phyloP scores from a whole-genome alignment of 2,888 invertebrate genomes.

The Diadegma fenestrale region DNA sequence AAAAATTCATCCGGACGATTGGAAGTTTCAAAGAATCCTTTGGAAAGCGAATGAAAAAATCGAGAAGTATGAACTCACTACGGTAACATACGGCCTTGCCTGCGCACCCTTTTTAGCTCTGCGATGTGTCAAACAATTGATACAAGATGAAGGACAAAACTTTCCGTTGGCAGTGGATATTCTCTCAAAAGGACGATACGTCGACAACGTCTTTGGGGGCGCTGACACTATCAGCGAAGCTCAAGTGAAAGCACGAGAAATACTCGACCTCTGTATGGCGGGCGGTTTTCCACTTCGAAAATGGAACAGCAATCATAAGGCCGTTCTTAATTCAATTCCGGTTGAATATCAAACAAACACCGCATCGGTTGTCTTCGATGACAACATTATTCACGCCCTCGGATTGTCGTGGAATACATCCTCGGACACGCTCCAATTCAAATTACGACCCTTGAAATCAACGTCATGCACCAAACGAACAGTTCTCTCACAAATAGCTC shows the following conservation, averaged over 20 bases:
- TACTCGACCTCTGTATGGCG: not conserved
- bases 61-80: not conserved
- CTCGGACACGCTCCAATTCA: constrained; percentile 1
- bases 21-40: constrained; percentile 13
- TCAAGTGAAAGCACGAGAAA: not conserved
- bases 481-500: not conserved
- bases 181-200: not conserved
- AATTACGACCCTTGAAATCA: not conserved
- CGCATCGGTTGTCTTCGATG: not conserved
- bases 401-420: constrained; percentile 7
- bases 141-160: not conserved
- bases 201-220: constrained; percentile 10
- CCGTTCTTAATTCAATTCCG: not conserved
- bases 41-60: not conserved
- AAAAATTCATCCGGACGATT: not conserved
- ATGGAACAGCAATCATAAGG: constrained; percentile 5
- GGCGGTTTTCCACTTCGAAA: constrained; percentile 17
- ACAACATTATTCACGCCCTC: not conserved
- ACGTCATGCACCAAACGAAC: not conserved
- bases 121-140: not conserved
- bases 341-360: not conserved
- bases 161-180: not conserved
- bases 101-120: constrained; percentile 17
- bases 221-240: not conserved
- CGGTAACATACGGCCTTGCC: too few relatives aligned